Evolutionary conservation across 2,797 vertebrate genomes (phyloP).

Genomic region (Natrix natrix): DNA sequence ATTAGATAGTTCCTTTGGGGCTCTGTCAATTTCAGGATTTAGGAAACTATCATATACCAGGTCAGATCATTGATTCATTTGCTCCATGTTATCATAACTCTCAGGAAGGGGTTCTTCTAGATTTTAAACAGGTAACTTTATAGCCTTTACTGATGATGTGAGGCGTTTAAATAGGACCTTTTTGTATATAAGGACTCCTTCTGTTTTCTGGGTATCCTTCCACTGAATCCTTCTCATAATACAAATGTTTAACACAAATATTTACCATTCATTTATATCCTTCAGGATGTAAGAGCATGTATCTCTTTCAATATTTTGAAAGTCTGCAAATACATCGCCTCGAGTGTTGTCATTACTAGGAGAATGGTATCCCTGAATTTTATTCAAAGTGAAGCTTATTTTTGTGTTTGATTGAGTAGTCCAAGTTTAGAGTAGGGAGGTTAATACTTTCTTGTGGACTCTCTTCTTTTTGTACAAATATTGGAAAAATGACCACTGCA

Average conservation of each 20-base stretch:
- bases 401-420: neutral
- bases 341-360: neutral
- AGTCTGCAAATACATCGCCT: neutral
- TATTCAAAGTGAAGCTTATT: neutral
- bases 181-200: neutral
- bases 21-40: neutral
- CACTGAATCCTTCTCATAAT: neutral
- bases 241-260: neutral
- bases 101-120: neutral
- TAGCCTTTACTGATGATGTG: neutral
- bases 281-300: neutral
- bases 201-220: neutral
- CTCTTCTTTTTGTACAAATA: neutral
- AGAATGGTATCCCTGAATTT: neutral
- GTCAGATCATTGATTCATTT: neutral
- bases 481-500: slow-evolving; percentile 4
- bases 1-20: neutral
- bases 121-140: neutral
- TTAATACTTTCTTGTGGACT: neutral
- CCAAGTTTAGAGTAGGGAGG: neutral
- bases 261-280: neutral
- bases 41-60: neutral
- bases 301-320: neutral
- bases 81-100: neutral
- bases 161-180: neutral